Conservation (phyloP, 2,888 invertebrate genomes). For the Globia sparganii region DNA sequence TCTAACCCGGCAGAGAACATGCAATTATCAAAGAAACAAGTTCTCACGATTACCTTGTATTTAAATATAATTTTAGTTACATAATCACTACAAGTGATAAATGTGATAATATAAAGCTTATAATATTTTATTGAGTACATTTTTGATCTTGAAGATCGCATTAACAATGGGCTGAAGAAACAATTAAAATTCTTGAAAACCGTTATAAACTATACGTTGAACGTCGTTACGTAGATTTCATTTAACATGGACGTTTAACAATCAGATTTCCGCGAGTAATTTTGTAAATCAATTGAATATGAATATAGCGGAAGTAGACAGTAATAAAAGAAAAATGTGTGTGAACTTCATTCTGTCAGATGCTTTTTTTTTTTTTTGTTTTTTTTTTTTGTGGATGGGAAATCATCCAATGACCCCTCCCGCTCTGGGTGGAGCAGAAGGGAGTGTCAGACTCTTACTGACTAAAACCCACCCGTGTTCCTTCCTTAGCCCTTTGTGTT, state of each 20-base stretch:
- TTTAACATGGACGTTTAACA: conserved; percentile 31
- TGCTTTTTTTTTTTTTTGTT: too few relatives aligned
- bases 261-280: conserved; percentile 39
- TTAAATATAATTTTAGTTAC: conserved; percentile 37
- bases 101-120: conserved; percentile 26
- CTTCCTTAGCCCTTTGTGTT: too few relatives aligned
- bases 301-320: conserved; percentile 43
- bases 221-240: conserved; percentile 20
- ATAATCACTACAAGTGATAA: conserved; percentile 27
- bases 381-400: too few relatives aligned
- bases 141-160: conserved; percentile 59
- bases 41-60: conserved; percentile 67
- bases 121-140: conserved; percentile 47
- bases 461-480: too few relatives aligned
- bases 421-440: too few relatives aligned
- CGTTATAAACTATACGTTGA: conserved; percentile 22
- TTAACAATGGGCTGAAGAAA: conserved; percentile 55
- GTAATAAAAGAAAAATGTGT: conserved; percentile 30
- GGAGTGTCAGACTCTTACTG: too few relatives aligned
- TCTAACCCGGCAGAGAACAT: conserved; percentile 55
- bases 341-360: conserved; percentile 43
- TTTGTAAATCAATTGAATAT: conserved; percentile 44
- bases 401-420: too few relatives aligned
- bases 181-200: conserved; percentile 48
- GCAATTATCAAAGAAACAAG: conserved; percentile 65